These are phyloP conservation scores for Arenicola marina DNA, from an alignment of 2,888 invertebrate genomes.

Conservation along the genomic window DNA sequence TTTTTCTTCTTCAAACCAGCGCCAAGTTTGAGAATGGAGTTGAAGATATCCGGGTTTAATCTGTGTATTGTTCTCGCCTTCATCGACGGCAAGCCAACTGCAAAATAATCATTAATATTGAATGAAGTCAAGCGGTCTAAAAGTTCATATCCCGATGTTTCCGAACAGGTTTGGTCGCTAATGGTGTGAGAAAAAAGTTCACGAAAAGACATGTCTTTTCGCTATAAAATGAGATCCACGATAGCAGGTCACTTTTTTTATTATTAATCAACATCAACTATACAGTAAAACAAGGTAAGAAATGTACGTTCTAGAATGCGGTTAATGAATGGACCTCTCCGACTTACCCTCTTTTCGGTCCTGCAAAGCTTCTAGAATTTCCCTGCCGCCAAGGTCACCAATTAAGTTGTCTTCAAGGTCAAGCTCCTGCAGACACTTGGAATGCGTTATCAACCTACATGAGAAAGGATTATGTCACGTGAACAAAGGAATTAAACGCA, in stretches of 20 bases:
- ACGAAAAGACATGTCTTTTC: too few relatives aligned
- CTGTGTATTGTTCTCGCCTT: slow-evolving; percentile 54
- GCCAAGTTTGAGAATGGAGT: slow-evolving; percentile 53
- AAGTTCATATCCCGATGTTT: background rate
- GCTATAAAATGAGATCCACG: too few relatives aligned
- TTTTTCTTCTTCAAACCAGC: slow-evolving; percentile 56
- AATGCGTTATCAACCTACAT: slow-evolving; percentile 51
- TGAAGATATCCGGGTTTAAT: slow-evolving; percentile 53
- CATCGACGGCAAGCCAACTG: slow-evolving; percentile 46
- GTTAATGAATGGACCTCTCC: background rate
- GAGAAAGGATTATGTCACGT: too few relatives aligned
- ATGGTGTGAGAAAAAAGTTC: too few relatives aligned
- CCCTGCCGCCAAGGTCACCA: slow-evolving; percentile 55
- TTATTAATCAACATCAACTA: background rate
- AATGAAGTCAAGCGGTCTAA: background rate
- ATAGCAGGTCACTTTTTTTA: too few relatives aligned
- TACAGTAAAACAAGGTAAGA: background rate
- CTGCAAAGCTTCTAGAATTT: slow-evolving; percentile 51
- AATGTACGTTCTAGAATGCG: background rate
- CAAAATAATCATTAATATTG: background rate
- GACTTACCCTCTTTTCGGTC: slow-evolving; percentile 52
- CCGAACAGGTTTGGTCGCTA: too few relatives aligned
- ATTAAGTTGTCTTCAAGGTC: slow-evolving; percentile 59
- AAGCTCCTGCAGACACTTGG: slow-evolving; percentile 53
- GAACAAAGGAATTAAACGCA: too few relatives aligned